Evolutionary conservation across 2,888 invertebrate species (phyloP), one percentile per base, ranked within the genome.

Genomic region (Dryocosmus kuriphilus): DNA sequence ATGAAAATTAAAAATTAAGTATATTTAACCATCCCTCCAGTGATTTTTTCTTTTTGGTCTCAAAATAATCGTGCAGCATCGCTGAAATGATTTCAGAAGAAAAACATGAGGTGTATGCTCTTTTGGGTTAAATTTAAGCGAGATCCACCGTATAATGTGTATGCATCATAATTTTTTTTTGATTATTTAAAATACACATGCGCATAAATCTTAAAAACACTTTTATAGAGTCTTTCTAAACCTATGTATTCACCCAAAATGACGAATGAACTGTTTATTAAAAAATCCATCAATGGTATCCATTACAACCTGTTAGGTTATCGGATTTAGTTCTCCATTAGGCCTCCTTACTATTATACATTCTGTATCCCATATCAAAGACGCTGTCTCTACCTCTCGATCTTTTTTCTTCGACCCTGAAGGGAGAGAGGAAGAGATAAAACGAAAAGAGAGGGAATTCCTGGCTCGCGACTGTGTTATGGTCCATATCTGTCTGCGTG

Each of bases 231-330:
- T 5, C 57, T 57, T 57, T 57, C 22, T 57, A 57, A 24, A 57
- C 14, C 22, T 22, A 22, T 22, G 1, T 57, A 57, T 57, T 57
- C 22, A 57, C 14, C 11, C 3, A 51, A 85, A 86, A 88, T 89
- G 89, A 89, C 86, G 86, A 89, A 89, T 88, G 86, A 87, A 88
- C 84, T 89, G 88, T 90, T 90, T 90, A 88, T 85, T 78, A 81
- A 77, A 84, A 85, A 87, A 75, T 79, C 79, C 74, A 82, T 81
- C 83, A 79, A 81, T 74, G 82, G 82, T 86, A 85, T 87, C 86
- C 83, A 86, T 88, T 88, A 88, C 86, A 79, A 73, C 77, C 77
- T 75, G 75, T 67, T 19, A 65, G 71, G 79, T 82, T 82, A 86
- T 84, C 84, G 79, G 73, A 71, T 78, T 82, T 85, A 85, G 85